phyloP scores from a whole-genome alignment of 1,140 invertebrate genomes.

The Solen grandis region DNA sequence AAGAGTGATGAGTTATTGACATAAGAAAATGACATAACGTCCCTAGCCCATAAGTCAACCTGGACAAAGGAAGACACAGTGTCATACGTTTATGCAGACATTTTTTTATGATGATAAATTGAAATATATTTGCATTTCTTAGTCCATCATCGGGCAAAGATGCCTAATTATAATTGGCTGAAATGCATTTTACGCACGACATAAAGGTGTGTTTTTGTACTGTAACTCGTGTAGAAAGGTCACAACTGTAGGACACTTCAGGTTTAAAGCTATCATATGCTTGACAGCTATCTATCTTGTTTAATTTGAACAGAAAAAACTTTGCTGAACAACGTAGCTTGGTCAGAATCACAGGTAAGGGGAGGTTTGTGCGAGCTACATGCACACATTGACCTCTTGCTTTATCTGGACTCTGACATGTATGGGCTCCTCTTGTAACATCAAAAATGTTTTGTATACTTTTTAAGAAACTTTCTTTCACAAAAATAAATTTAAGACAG shows the following conservation, averaged over 20 bases:
- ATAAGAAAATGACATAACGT: constrained; percentile 12
- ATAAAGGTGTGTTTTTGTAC: background rate
- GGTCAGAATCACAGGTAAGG: too few species aligned
- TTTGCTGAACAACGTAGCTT: too few species aligned
- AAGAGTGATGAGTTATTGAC: constrained; percentile 41
- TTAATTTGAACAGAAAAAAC: constrained; percentile 23
- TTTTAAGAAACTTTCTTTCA: too few species aligned
- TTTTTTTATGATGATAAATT: constrained; percentile 53
- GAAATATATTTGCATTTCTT: constrained; percentile 48
- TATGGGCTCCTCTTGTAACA: too few species aligned
- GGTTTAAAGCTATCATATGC: constrained; percentile 27
- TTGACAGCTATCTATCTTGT: constrained; percentile 47
- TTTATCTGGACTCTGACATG: too few species aligned
- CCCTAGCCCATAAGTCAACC: constrained; percentile 4
- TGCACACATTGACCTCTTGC: too few species aligned
- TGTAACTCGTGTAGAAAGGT: constrained; percentile 21
- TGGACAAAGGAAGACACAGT: constrained; percentile 39
- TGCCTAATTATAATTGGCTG: constrained; percentile 19
- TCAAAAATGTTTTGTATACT: too few species aligned
- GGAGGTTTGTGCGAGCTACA: too few species aligned
- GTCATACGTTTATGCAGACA: constrained; percentile 31
- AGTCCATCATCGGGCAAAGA: background rate
- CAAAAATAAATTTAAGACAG: too few species aligned
- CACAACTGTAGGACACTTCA: background rate
- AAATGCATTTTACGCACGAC: constrained; percentile 9